Evolutionary conservation across 2,888 invertebrate species (phyloP), one percentile per base, ranked within the genome.

Genomic region (Chirona hameri): DNA sequence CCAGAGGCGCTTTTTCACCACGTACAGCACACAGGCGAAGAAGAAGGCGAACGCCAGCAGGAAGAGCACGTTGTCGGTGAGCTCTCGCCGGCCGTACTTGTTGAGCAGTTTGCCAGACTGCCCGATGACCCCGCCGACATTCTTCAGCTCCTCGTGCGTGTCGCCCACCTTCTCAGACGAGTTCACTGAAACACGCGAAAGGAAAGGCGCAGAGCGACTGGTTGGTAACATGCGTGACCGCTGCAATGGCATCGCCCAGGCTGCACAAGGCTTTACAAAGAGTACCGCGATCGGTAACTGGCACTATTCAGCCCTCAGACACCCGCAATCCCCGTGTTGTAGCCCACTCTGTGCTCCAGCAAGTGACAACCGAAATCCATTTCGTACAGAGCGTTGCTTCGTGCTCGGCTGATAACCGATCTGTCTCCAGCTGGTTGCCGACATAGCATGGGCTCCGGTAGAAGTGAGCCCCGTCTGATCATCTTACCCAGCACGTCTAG

Each of bases 401-500:
- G 39, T 39, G 39, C 39, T 39, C 39, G 39, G 39, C 39, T 39
- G n/a, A n/a, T 7, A 39, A 39, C 39, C 39, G 39, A 39, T 39
- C 4, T 39, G 4, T 39, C 39, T 39, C 39, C 39, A 39, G 39
- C 39, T 39, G 39, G 39, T 39, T 39, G 4, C 2, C 39, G 39
- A 39, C 39, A 39, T 39, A 39, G 39, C 39, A 39, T 2, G 39
- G 39, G 39, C 39, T 39, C 39, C 39, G 39, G 39, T 39, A 7
- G 7, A 39, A 7, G 39, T 39, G 39, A 39, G 7, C 39, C 39
- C 4, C 7, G 4, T 7, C 7, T 39, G 39, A 39, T 39, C 39
- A 39, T 5, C 89, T 91, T 87, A 90, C 91, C 89, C 84, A 98
- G 89, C 29, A 91, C 93, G 84, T 95, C 94, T 84, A 97, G 89